Base-by-base conservation (phyloP, 2,888 invertebrate genomes). In the Brachynemurus nebulosus region DNA sequence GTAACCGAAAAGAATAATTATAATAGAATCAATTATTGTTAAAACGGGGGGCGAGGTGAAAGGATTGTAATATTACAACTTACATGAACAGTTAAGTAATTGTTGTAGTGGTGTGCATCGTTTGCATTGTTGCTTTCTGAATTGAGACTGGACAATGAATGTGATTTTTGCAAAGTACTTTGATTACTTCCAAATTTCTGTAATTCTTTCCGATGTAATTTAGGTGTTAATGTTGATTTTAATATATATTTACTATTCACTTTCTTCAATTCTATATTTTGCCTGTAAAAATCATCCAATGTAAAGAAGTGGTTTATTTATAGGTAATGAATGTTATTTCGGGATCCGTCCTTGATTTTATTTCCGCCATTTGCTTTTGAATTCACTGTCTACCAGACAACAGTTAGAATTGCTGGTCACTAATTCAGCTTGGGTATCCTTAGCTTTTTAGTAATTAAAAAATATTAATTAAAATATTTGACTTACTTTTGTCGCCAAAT, bases 401-500 rank as follows among this genome's bases (percentile, higher is more conserved):
- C n/a, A n/a, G n/a, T n/a, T n/a, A n/a, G n/a, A n/a, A n/a, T n/a
- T n/a, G n/a, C n/a, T n/a, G n/a, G n/a, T n/a, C n/a, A n/a, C n/a
- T n/a, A n/a, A n/a, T n/a, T n/a, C n/a, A n/a, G n/a, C n/a, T n/a
- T n/a, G n/a, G n/a, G n/a, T n/a, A n/a, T n/a, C n/a, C n/a, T n/a
- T n/a, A n/a, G n/a, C n/a, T n/a, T n/a, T n/a, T n/a, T n/a, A n/a
- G n/a, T n/a, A n/a, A n/a, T n/a, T n/a, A n/a, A n/a, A n/a, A n/a
- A n/a, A 44, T 37, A 34, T 40, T 20, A 37, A 21, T 11, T 20
- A 35, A 35, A 21, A 42, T 11, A 42, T 37, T 19, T 47, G n/a
- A 65, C 74, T 62, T 68, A 83, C 80, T 80, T 85, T 59, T 88
- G 72, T 45, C 88, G 72, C 79, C 86, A 89, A 57, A 89, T 88